These are phyloP conservation scores for Chalcis sispes DNA, from an alignment of 2,888 invertebrate species.

Conservation along the genomic window DNA sequence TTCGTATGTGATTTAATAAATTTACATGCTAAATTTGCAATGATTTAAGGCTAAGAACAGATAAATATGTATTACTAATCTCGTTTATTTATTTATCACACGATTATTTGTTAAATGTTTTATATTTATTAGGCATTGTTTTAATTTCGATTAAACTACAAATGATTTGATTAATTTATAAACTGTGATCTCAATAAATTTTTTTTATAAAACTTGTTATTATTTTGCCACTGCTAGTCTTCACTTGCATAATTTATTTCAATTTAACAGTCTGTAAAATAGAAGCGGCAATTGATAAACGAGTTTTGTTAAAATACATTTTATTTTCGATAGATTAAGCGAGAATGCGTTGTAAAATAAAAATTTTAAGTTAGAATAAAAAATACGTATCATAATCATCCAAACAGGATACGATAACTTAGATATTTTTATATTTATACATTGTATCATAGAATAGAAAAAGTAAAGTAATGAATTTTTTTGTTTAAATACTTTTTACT, in stretches of 20 bases:
- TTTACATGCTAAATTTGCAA: slow-evolving; percentile 23
- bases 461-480: slow-evolving; percentile 57
- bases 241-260: slow-evolving; percentile 40
- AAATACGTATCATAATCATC: slow-evolving; percentile 59
- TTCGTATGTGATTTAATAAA: background rate
- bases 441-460: slow-evolving; percentile 60
- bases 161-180: slow-evolving; percentile 53
- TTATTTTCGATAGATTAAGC: slow-evolving; percentile 54
- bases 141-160: slow-evolving; percentile 43
- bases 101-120: slow-evolving; percentile 52
- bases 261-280: slow-evolving; percentile 42
- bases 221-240: slow-evolving; percentile 24
- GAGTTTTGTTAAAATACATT: slow-evolving; percentile 47
- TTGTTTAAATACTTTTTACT: slow-evolving; percentile 43
- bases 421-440: slow-evolving; percentile 63
- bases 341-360: slow-evolving; percentile 41
- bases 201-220: slow-evolving; percentile 48
- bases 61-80: slow-evolving; percentile 28
- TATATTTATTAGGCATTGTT: slow-evolving; percentile 47
- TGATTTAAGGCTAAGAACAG: slow-evolving; percentile 29
- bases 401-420: slow-evolving; percentile 61
- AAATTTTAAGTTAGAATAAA: slow-evolving; percentile 30
- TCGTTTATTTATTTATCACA: slow-evolving; percentile 54
- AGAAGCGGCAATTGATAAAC: slow-evolving; percentile 29
- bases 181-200: slow-evolving; percentile 51